Evolutionary conservation across 30 jellyfish, hydroid and myxozoan species (phyloP).

Genomic region (Nemopilema nomurai): DNA sequence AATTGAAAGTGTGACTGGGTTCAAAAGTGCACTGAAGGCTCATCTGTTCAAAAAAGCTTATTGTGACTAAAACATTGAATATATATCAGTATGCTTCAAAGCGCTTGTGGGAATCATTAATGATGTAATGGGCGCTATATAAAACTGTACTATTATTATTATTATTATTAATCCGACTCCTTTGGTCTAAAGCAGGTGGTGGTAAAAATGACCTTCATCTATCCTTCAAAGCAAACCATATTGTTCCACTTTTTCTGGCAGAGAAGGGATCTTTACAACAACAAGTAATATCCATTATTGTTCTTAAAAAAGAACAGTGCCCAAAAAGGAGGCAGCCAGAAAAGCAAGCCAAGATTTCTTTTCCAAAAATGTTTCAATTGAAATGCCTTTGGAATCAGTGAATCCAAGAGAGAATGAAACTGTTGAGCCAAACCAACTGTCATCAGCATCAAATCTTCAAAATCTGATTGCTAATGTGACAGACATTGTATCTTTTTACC

Average conservation of each 20-base stretch:
- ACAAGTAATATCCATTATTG: neutral
- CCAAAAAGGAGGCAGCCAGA: neutral
- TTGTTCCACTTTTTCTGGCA: neutral
- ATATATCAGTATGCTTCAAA: no score
- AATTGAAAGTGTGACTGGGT: neutral
- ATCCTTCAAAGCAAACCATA: neutral
- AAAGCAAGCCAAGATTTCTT: neutral
- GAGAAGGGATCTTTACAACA: neutral
- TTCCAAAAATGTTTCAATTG: neutral
- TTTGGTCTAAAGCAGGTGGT: neutral
- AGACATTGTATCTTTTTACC: neutral
- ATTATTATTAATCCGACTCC: neutral
- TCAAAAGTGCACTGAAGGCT: slow-evolving; percentile 28
- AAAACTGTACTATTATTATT: no score
- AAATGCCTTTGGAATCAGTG: neutral
- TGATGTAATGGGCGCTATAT: no score
- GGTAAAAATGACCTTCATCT: neutral
- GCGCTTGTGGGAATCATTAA: no score
- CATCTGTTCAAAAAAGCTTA: slow-evolving; percentile 14
- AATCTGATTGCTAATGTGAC: neutral
- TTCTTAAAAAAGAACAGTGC: neutral
- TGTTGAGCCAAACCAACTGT: neutral
- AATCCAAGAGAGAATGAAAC: neutral
- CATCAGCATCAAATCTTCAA: neutral
- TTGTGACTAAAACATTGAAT: no score